phyloP scores from a whole-genome alignment of 1,140 invertebrate genomes.

The Brachionus koreanus region DNA sequence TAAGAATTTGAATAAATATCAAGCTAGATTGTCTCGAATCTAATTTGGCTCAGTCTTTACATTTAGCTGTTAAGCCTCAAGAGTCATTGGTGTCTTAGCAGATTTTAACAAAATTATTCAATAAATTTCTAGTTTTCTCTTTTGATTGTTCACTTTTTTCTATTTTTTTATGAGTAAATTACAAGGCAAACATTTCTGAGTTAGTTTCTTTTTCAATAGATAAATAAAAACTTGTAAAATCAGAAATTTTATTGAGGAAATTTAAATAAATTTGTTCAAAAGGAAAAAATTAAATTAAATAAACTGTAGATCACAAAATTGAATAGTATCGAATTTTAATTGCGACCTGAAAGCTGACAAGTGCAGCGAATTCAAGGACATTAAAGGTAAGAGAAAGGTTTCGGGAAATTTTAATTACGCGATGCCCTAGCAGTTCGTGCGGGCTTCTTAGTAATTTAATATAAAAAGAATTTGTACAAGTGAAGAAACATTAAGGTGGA shows the following conservation, averaged over 20 bases:
- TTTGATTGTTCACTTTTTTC: not conserved
- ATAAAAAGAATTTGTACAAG: conserved; percentile 31
- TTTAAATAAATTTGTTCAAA: too few relatives aligned
- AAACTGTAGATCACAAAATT: too few relatives aligned
- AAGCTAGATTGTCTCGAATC: not conserved
- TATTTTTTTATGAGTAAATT: not conserved
- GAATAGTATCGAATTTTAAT: not conserved
- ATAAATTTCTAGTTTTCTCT: not conserved
- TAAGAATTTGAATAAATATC: conserved; percentile 21
- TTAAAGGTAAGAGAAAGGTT: not conserved
- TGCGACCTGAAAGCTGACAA: not conserved
- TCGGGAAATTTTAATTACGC: conserved; percentile 30
- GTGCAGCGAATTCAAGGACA: not conserved
- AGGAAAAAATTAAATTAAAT: too few relatives aligned
- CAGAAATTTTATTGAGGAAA: too few relatives aligned
- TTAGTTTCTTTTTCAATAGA: too few relatives aligned
- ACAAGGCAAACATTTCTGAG: not conserved
- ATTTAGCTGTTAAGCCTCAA: conserved; percentile 16
- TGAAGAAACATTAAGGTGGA: conserved; percentile 22
- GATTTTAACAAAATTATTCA: not conserved
- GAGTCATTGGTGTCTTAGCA: not conserved
- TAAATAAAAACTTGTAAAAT: too few relatives aligned
- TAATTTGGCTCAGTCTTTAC: not conserved
- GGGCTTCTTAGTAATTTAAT: conserved; percentile 27
- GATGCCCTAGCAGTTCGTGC: not conserved